Base-by-base conservation (phyloP, 2,888 invertebrate genomes). In the Automeris io region DNA sequence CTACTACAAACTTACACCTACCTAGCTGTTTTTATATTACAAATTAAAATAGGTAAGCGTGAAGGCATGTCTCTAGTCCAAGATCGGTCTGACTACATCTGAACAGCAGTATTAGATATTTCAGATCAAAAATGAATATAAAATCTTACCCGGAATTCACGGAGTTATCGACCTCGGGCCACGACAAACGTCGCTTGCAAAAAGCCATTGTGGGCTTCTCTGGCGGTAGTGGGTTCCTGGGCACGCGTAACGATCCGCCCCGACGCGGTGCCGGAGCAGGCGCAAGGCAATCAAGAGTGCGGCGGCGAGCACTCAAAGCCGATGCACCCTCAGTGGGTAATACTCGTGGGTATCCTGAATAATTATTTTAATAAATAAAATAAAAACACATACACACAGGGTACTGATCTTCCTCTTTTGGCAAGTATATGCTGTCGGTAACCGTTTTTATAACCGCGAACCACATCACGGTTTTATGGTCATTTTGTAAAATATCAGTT, bases 101-200 rank as follows among this genome's bases (percentile, higher is more conserved):
- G n/a, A n/a, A n/a, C 6, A 19, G n/a, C 32, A 5, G 32, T 18
- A 3, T 6, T 11, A 18, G 18, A 19, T 31, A 16, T 9, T 11
- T 11, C 6, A 18, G 18, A 5, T 16, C 5, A 32, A 19, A 1
- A 11, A 32, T 32, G 19, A 19, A 21, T 21, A 3, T 3, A 19
- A 12, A 21, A 24, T 5, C 91, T 91, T 81, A 94, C 95, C 95
- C 94, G 5, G 94, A 94, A 51, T 92, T 91, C 33, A 94, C 92
- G 47, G 93, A 92, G 59, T 92, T 93, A 73, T 95, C 94, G 42
- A 95, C 92, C 75, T 95, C 95, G 5, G 94, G 95, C 95, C 95
- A 95, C 22, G 94, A 94, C 22, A 92, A 88, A 33, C 94, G 88
- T 35, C 95, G 87, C 50, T 92, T 91, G 73, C 94, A 94, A 68